Conservation (phyloP, 2,113 vertebrate genomes). For the Arvicanthis niloticus region DNA sequence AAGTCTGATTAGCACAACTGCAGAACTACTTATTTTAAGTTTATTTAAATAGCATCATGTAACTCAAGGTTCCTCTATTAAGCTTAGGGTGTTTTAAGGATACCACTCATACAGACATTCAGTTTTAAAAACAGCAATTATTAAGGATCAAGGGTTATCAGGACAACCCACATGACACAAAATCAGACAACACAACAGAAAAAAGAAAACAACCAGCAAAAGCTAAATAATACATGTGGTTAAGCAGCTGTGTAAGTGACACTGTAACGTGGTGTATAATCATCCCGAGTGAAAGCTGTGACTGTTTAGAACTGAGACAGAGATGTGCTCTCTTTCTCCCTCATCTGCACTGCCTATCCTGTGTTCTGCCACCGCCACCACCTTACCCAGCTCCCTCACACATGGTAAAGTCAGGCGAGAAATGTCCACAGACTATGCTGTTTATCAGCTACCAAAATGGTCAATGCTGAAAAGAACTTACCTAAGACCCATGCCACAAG, state of each 20-base stretch:
- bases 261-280: background rate
- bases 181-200: background rate
- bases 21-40: background rate
- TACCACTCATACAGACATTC: background rate
- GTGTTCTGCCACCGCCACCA: background rate
- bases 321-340: too few species aligned
- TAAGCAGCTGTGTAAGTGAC: background rate
- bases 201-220: slow-evolving; percentile 12
- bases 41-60: background rate
- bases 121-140: background rate
- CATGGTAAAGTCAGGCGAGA: background rate
- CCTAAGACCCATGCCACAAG: background rate
- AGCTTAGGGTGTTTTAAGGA: background rate
- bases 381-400: background rate
- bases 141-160: background rate
- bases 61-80: background rate
- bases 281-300: background rate
- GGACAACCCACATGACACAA: background rate
- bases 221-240: background rate
- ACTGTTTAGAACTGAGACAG: background rate
- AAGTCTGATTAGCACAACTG: background rate
- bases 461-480: background rate
- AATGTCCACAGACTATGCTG: background rate
- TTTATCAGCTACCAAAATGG: background rate
- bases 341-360: background rate